Percentiles rank a stretch among this genome's conserved stretches.
These are phyloP conservation scores for Mantis religiosa DNA, from an alignment of 2,888 invertebrate species.

Conservation along the genomic window DNA sequence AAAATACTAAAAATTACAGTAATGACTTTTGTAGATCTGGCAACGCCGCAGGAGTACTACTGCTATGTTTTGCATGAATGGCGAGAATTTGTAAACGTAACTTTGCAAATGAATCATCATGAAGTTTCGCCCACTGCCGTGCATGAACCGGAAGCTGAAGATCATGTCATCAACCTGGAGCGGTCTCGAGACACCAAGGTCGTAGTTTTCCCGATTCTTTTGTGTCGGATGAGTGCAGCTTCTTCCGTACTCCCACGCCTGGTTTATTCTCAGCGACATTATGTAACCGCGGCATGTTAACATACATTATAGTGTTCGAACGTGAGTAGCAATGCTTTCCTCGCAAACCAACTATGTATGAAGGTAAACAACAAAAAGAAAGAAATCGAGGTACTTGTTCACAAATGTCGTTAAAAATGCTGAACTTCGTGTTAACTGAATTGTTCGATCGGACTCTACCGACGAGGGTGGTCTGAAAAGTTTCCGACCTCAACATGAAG, in stretches of 20 bases:
- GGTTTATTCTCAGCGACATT: background rate
- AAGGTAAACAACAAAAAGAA: too few relatives aligned
- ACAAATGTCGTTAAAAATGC: too few relatives aligned
- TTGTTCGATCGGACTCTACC: too few relatives aligned
- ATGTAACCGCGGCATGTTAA: background rate
- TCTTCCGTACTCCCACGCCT: background rate
- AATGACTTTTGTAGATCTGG: too few relatives aligned
- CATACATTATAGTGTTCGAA: background rate
- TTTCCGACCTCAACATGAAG: too few relatives aligned
- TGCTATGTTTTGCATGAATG: background rate
- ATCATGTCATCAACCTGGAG: background rate
- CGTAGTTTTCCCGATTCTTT: background rate
- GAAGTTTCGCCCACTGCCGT: background rate
- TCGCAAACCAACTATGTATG: too few relatives aligned
- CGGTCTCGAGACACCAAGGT: background rate
- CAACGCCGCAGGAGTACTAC: too few relatives aligned
- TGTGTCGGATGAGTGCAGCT: background rate
- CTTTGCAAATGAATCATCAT: background rate
- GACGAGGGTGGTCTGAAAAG: too few relatives aligned
- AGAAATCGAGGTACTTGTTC: too few relatives aligned
- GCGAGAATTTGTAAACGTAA: background rate
- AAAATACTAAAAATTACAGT: too few relatives aligned
- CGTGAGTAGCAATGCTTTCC: background rate
- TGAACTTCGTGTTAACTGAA: too few relatives aligned
- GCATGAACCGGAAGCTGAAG: background rate